Evolutionary conservation across 2,113 vertebrate species (phyloP).

Genomic region (Athene noctua): DNA sequence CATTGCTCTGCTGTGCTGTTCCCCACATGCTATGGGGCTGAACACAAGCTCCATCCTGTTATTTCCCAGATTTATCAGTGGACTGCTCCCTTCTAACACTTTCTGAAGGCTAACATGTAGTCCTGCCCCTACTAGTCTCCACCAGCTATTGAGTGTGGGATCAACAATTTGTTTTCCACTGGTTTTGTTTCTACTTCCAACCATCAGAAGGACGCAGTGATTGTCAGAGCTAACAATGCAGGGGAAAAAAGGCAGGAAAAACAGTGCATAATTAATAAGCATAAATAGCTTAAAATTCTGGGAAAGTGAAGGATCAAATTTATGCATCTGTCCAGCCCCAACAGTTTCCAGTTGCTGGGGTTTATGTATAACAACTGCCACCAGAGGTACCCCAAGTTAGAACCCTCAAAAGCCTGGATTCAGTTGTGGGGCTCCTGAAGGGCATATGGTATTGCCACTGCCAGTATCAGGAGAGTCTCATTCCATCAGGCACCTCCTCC

Average conservation of each 20-base stretch:
- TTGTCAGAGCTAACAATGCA: neutral
- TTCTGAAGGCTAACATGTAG: neutral
- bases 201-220: neutral
- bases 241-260: neutral
- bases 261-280: neutral
- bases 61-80: neutral
- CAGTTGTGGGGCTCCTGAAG: neutral
- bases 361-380: neutral
- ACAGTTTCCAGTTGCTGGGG: neutral
- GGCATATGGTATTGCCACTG: neutral
- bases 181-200: neutral
- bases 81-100: neutral
- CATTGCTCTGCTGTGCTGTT: neutral
- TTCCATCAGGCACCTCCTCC: neutral
- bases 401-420: neutral
- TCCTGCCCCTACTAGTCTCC: neutral
- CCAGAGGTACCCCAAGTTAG: neutral
- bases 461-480: neutral
- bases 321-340: neutral
- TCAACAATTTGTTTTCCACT: accelerated
- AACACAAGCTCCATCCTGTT: neutral
- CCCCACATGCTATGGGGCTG: neutral
- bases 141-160: neutral
- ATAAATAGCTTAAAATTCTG: neutral
- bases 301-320: neutral